These are phyloP conservation scores for Drosophila micromelanica DNA, from an alignment of 1,140 invertebrate species.

Conservation along the genomic window DNA sequence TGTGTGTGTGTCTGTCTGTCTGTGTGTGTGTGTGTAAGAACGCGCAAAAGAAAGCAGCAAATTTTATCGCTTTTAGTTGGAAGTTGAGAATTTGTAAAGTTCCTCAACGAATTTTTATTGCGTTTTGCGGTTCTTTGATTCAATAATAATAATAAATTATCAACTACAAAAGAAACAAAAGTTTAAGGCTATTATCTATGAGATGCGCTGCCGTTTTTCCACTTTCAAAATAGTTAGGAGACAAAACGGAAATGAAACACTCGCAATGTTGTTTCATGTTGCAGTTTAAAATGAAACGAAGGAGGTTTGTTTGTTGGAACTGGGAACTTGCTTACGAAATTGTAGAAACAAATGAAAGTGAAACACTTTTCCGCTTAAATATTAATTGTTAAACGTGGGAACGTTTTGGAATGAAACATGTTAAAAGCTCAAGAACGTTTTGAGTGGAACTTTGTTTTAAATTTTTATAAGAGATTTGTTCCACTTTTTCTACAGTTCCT, in stretches of 20 bases:
- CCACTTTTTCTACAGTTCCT: too few species aligned
- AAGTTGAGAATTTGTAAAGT: constrained; percentile 72
- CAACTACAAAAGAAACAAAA: constrained; percentile 10
- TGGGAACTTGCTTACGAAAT: too few species aligned
- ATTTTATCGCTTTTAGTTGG: constrained; percentile 76
- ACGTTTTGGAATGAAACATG: too few species aligned
- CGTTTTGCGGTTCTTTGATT: constrained; percentile 66
- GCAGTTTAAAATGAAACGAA: background rate
- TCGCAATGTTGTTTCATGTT: too few species aligned
- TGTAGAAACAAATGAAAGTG: too few species aligned
- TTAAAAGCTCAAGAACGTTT: too few species aligned
- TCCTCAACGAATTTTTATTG: constrained; percentile 62
- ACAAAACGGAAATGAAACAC: constrained; percentile 19
- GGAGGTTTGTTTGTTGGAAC: too few species aligned
- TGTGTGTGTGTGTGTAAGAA: constrained; percentile 42
- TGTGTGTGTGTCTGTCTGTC: constrained; percentile 13
- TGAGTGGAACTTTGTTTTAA: too few species aligned
- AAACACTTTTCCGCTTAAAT: too few species aligned
- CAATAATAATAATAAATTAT: constrained; percentile 61
- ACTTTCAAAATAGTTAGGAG: background rate
- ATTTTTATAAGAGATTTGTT: too few species aligned
- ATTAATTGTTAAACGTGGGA: too few species aligned
- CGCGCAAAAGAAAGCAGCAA: constrained; percentile 53
- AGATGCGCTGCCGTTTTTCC: background rate
- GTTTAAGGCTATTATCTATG: constrained; percentile 11